Conservation (phyloP, 2,113 vertebrate genomes). For the Cebidichthys violaceus region DNA sequence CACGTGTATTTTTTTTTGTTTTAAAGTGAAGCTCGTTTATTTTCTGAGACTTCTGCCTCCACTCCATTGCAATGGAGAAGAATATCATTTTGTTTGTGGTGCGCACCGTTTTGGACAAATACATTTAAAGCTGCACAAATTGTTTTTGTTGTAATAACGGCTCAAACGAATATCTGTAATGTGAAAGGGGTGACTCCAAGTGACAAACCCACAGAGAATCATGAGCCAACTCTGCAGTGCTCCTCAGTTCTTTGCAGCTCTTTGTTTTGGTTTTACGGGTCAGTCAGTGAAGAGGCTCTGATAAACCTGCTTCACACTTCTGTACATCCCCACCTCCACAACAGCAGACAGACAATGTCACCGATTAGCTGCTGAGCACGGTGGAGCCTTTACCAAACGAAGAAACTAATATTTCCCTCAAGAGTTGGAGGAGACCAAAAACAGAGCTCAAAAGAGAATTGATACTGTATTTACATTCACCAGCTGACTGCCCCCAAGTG, state of each 20-base stretch:
- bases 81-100: neutral
- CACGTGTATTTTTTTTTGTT: neutral
- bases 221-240: no score
- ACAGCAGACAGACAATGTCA: neutral
- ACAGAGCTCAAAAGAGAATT: neutral
- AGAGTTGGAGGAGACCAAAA: slow-evolving; percentile 1
- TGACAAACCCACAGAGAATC: neutral
- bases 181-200: neutral
- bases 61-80: neutral
- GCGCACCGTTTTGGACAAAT: neutral
- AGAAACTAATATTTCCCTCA: neutral
- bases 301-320: neutral
- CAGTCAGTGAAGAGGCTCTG: neutral
- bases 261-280: neutral
- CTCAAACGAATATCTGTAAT: neutral
- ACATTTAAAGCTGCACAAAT: neutral
- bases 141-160: neutral
- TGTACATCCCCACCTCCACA: neutral
- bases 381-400: neutral
- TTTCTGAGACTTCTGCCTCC: neutral
- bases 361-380: neutral
- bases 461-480: neutral
- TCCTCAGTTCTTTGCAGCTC: neutral
- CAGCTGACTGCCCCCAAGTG: no score
- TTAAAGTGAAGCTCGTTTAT: neutral